Evolutionary conservation across 1,140 invertebrate genomes (phyloP).

Genomic region (Phthorimaea operculella): DNA sequence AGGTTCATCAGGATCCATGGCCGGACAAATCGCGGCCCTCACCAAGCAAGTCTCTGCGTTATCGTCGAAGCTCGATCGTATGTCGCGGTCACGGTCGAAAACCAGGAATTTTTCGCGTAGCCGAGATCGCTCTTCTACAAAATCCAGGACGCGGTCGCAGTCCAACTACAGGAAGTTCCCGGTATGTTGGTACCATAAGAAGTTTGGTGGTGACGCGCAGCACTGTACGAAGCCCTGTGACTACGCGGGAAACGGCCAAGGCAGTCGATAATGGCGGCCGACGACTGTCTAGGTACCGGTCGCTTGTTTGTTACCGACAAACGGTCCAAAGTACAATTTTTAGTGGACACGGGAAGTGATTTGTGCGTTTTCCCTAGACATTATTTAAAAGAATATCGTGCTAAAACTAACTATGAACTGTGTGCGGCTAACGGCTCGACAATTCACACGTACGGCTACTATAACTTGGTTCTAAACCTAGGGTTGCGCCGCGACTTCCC

Average conservation of each 20-base stretch:
- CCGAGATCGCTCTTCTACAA: background rate
- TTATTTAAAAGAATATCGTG: background rate
- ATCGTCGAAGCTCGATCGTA: background rate
- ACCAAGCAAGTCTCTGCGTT: background rate
- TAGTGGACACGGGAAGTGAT: constrained; percentile 3
- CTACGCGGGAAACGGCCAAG: constrained; percentile 1
- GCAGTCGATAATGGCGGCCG: constrained; percentile 2
- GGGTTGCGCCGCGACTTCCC: background rate
- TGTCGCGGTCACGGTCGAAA: constrained; percentile 3
- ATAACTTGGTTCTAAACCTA: background rate
- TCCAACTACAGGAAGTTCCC: constrained; percentile 10
- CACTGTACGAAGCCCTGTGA: constrained; percentile 12
- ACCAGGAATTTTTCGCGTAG: background rate
- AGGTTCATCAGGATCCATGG: background rate
- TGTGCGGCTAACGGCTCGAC: constrained; percentile 3
- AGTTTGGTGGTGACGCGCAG: constrained; percentile 9
- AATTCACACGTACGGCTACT: background rate
- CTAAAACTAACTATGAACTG: constrained; percentile 5
- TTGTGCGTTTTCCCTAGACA: constrained; percentile 3
- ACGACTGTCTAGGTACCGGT: constrained; percentile 2
- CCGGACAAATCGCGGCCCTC: constrained; percentile 2
- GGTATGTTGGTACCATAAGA: constrained; percentile 14
- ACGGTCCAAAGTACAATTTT: constrained; percentile 4
- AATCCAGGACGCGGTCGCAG: background rate
- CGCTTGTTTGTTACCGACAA: constrained; percentile 3